Evolutionary conservation across 30 jellyfish, hydroid and myxozoan genomes (phyloP).

Genomic region (Aurelia coerulea): DNA sequence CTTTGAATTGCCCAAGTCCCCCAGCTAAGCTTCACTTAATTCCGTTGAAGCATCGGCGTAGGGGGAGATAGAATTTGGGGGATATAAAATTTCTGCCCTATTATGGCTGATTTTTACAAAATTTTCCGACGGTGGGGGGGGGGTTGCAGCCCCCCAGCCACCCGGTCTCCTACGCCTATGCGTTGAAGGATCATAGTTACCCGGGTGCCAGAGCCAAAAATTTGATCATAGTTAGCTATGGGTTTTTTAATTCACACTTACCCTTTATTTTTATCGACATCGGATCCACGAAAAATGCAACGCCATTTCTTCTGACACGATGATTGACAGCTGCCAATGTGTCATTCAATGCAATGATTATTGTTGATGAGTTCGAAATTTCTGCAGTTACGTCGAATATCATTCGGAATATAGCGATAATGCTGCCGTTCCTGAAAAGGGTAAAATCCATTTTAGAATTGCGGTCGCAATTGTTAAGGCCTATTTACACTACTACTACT

Average conservation of each 20-base stretch:
- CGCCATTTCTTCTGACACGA: neutral
- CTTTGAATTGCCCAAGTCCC: too few relatives aligned
- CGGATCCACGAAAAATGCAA: neutral
- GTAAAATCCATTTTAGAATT: neutral
- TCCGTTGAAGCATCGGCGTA: too few relatives aligned
- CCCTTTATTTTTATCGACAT: slow-evolving; percentile 3
- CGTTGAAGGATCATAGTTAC: too few relatives aligned
- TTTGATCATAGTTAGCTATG: too few relatives aligned
- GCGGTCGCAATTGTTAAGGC: neutral
- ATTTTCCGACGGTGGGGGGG: too few relatives aligned
- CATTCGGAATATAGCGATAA: slow-evolving; percentile 14
- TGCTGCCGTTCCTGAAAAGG: slow-evolving; percentile 40
- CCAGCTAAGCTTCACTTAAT: too few relatives aligned
- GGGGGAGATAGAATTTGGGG: too few relatives aligned
- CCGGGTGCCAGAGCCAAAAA: too few relatives aligned
- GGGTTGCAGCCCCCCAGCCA: too few relatives aligned
- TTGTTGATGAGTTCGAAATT: neutral
- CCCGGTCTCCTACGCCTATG: too few relatives aligned
- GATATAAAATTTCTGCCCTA: too few relatives aligned
- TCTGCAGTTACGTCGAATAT: neutral
- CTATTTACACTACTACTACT: neutral
- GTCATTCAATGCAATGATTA: neutral
- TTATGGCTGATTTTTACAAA: too few relatives aligned
- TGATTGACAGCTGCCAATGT: neutral
- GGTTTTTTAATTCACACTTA: neutral